Base-by-base conservation (phyloP, 2,113 vertebrate species). In the Saguinus imperator region DNA sequence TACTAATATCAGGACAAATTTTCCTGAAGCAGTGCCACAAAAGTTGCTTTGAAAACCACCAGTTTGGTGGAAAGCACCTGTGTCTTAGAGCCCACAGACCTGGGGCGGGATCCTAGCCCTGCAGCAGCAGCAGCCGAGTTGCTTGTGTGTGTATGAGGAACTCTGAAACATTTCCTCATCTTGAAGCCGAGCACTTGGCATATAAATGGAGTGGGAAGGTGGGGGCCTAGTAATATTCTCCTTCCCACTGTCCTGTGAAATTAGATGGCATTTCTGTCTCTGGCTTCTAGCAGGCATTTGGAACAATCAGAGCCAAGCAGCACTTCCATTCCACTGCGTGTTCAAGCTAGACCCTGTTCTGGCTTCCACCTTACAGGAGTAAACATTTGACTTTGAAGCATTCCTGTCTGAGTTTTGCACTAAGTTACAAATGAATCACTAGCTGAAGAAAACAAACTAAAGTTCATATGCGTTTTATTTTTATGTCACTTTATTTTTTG, bases 381-480 rank as follows among this genome's bases (percentile, higher is more conserved):
- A 89, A 50, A 82, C 10, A 70, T 90, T 70, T 96, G 40, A 82
- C 68, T 66, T 90, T 45, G 61, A 95, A 91, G 76, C 40, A 86
- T 92, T 91, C 64, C 61, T 10, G 17, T 84, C 23, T 20, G 52
- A 79, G 27, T 52, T 83, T 87, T 88, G 61, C 11, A 68, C 17
- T 89, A 35, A 77, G 16, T 29, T 85, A 23, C 5, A 85, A 70
- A 29, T 1, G 3, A 79, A 43, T 72, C 12, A 77, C 32, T 90
- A 57, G 32, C 58, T 1, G 16, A 68, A 58, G 61, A 75, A 55
- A 37, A 72, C 70, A 82, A 80, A 87, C 66, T 64, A 50, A 75
- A 83, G 52, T 89, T 94, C 35, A 18, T 37, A 58, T 52, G 6
- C 90, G 27, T 83, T 94, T 92, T 86, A 81, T 81, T 92, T 64